Evolutionary conservation across 2,797 vertebrate genomes (phyloP).

Genomic region (Sternarchorhynchus goeldii): DNA sequence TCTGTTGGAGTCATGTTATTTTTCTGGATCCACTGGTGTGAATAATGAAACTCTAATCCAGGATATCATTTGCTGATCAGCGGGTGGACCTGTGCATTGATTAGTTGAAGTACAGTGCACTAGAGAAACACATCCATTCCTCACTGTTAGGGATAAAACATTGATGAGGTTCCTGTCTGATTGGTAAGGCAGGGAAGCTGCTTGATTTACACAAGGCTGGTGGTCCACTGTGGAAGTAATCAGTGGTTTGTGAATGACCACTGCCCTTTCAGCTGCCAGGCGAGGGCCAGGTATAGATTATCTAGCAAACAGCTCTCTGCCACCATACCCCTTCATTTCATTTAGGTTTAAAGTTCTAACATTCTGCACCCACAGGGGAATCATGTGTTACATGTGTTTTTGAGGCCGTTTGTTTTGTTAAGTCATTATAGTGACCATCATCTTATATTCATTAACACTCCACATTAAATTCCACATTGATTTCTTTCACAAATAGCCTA

Average conservation of each 20-base stretch:
- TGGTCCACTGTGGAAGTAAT: slow-evolving; percentile 28
- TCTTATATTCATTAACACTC: no score
- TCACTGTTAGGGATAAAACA: slow-evolving; percentile 3
- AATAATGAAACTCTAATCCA: slow-evolving; percentile 40
- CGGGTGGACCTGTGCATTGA: slow-evolving; percentile 8
- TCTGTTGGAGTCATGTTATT: slow-evolving; percentile 21
- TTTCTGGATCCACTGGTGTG: slow-evolving; percentile 13
- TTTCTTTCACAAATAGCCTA: no score
- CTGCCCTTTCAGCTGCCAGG: slow-evolving; percentile 20
- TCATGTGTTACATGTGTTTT: no score
- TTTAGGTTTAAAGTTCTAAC: background rate
- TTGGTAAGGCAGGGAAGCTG: slow-evolving; percentile 18
- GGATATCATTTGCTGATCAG: slow-evolving; percentile 3
- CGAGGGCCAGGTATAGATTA: background rate
- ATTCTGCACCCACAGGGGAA: no score
- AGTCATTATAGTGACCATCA: no score
- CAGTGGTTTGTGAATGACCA: slow-evolving; percentile 30
- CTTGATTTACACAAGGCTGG: slow-evolving; percentile 22
- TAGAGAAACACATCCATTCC: slow-evolving; percentile 13
- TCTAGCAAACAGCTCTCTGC: background rate
- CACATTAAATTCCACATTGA: no score
- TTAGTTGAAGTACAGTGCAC: background rate
- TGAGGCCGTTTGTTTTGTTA: no score
- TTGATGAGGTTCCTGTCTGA: slow-evolving; percentile 20
- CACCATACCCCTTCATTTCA: background rate